phyloP scores from a whole-genome alignment of 2,797 vertebrate genomes.

The Cygnus olor region DNA sequence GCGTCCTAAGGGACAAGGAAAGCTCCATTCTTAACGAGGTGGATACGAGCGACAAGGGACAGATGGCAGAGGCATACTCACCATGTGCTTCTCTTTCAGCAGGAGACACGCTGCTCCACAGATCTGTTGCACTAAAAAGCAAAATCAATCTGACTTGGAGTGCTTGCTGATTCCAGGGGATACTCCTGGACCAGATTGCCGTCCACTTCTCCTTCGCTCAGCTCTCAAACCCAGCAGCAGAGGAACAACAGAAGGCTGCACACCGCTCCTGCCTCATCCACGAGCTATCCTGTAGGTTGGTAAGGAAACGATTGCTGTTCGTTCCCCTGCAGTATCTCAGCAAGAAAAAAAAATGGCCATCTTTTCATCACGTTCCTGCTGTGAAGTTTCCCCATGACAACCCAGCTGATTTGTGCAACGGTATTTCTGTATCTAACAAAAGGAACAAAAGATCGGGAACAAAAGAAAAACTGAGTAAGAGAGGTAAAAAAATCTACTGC shows the following conservation, averaged over 20 bases:
- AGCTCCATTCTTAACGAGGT: neutral
- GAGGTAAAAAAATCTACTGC: neutral
- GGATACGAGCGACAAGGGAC: neutral
- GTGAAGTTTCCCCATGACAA: neutral
- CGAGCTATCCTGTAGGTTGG: accelerated
- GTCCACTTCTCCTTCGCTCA: neutral
- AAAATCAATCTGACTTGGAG: neutral
- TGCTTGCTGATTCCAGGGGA: neutral
- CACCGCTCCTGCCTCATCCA: neutral
- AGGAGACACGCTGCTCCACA: neutral
- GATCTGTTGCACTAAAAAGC: neutral
- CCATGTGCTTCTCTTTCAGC: neutral
- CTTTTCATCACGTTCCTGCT: neutral
- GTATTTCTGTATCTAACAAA: neutral
- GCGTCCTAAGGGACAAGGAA: neutral
- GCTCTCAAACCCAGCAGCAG: neutral
- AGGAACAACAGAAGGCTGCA: neutral
- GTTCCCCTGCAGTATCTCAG: neutral
- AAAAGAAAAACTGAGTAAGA: neutral
- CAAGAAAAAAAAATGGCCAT: neutral
- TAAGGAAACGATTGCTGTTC: neutral
- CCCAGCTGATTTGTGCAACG: neutral
- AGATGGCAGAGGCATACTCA: constrained; percentile 11
- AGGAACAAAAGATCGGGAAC: neutral
- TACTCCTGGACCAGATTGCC: neutral